Conservation (phyloP, 2,113 vertebrate species). For the Perccottus glenii region DNA sequence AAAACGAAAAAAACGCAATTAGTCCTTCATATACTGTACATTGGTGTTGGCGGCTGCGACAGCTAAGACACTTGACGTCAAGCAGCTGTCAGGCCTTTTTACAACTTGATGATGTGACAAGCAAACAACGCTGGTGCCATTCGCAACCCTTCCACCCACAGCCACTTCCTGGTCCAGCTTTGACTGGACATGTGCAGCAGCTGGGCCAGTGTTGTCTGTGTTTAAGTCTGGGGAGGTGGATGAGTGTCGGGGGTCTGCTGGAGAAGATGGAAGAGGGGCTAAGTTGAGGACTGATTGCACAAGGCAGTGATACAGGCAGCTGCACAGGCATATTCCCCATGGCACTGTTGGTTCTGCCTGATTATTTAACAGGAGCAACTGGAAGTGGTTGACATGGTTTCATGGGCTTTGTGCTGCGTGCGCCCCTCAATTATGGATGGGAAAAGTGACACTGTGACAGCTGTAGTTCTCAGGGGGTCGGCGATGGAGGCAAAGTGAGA, state of each 20-base stretch:
- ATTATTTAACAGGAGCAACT: conserved; percentile 77
- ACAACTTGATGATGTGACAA: neutral
- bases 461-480: conserved; percentile 72
- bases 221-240: neutral
- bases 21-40: neutral
- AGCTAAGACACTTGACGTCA: conserved; percentile 1
- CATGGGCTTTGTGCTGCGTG: conserved; percentile 71
- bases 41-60: neutral
- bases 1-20: conserved; percentile 17
- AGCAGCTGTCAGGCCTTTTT: conserved; percentile 5
- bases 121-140: neutral
- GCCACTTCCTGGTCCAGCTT: neutral
- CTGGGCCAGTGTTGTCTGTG: neutral
- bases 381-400: conserved; percentile 76
- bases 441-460: conserved; percentile 77
- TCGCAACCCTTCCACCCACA: neutral
- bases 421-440: conserved; percentile 75
- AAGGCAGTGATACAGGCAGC: conserved; percentile 56
- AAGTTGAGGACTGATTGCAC: conserved; percentile 48
- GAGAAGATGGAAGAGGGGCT: conserved; percentile 8
- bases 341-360: conserved; percentile 72
- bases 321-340: conserved; percentile 57
- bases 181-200: neutral
- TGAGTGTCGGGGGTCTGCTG: neutral
- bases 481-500: conserved; percentile 33